Percentiles rank a stretch among this genome's conserved stretches.
Evolutionary conservation across 2,797 vertebrate species (phyloP).

Genomic region (Cephalopachus bancanus): DNA sequence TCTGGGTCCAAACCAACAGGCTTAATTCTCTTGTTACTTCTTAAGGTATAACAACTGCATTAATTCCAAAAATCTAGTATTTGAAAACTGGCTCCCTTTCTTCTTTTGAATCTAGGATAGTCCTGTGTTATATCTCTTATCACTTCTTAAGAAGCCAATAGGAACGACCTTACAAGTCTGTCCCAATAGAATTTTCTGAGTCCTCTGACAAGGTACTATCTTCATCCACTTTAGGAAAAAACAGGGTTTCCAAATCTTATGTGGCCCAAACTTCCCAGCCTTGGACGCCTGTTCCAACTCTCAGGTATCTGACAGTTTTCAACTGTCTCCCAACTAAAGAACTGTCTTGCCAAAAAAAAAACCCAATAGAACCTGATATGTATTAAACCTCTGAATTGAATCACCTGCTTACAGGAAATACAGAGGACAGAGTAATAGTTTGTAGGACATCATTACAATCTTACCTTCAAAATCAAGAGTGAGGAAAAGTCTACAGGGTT

Average conservation of each 20-base stretch:
- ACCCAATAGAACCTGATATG: not conserved
- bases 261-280: not conserved
- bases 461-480: constrained; percentile 31
- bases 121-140: not conserved
- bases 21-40: not conserved
- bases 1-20: not conserved
- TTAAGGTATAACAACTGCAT: not conserved
- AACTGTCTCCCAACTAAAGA: not conserved
- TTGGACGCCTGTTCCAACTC: not conserved
- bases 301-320: not conserved
- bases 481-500: not conserved
- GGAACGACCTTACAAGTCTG: not conserved
- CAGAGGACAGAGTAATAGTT: not conserved
- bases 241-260: not conserved
- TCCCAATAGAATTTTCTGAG: not conserved
- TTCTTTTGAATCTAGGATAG: not conserved
- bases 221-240: not conserved
- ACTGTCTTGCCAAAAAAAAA: not conserved
- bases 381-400: not conserved
- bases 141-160: constrained; percentile 12
- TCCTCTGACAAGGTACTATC: not conserved
- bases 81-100: not conserved
- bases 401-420: constrained; percentile 11
- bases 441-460: not conserved
- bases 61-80: constrained; percentile 10